Conservation (phyloP, 2,797 vertebrate genomes). For the Dendrocincla fuliginosa region DNA sequence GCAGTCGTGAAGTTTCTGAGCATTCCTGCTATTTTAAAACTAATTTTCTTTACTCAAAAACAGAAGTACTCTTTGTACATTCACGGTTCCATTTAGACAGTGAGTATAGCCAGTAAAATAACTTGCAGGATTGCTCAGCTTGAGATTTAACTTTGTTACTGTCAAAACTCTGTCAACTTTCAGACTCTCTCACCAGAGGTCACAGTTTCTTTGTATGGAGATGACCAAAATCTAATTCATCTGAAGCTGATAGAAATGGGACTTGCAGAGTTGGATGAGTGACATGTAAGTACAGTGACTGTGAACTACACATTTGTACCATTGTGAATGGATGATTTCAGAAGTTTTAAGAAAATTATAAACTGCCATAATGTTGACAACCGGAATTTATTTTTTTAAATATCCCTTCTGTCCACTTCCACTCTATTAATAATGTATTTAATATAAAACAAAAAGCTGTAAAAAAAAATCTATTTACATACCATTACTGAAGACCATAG, state of each 20-base stretch:
- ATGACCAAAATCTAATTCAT: conserved; percentile 77
- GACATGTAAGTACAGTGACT: conserved; percentile 43
- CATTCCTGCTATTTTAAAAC: neutral
- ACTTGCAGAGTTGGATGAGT: conserved; percentile 83
- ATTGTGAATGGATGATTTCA: neutral
- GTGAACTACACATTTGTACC: neutral
- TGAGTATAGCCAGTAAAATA: neutral
- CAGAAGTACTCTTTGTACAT: neutral
- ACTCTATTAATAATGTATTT: neutral
- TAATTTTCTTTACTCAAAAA: neutral
- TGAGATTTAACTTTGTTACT: neutral
- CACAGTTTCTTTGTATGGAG: conserved; percentile 82
- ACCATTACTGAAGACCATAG: neutral
- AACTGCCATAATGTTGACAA: neutral
- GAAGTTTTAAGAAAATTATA: neutral
- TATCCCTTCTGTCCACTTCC: neutral
- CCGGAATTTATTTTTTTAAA: neutral
- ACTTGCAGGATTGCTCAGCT: neutral
- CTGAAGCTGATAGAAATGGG: conserved; percentile 84
- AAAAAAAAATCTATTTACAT: neutral
- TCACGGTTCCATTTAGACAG: neutral
- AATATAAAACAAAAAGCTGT: neutral
- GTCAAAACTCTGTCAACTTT: neutral
- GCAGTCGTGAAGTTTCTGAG: neutral
- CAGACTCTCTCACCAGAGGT: conserved; percentile 78